phyloP scores from a whole-genome alignment of 2,113 vertebrate species.

The Capra hircus region DNA sequence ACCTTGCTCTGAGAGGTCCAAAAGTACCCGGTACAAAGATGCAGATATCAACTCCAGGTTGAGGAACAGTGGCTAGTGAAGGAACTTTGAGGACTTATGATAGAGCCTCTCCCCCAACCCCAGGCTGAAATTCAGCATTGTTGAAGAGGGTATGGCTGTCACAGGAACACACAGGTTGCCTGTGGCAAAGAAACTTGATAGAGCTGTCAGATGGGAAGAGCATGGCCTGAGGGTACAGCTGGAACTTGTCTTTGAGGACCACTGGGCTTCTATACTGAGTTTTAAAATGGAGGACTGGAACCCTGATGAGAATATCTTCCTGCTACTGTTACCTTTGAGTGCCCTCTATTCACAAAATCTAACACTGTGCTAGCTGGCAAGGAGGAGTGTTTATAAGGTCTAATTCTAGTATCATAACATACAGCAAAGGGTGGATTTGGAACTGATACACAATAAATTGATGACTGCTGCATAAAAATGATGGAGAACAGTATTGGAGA shows the following conservation, averaged over 20 bases:
- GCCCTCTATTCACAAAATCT: background rate
- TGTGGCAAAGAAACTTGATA: background rate
- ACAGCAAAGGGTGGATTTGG: background rate
- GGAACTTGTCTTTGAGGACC: background rate
- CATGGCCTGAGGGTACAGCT: background rate
- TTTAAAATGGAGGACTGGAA: background rate
- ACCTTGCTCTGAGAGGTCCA: background rate
- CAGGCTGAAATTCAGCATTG: background rate
- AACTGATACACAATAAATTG: background rate
- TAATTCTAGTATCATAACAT: background rate
- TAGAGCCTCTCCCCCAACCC: background rate
- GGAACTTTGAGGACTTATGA: background rate
- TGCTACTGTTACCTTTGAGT: background rate
- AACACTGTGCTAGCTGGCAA: background rate
- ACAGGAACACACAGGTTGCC: background rate
- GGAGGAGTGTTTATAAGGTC: background rate
- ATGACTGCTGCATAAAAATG: background rate
- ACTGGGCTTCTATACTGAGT: background rate
- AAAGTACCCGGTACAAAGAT: background rate
- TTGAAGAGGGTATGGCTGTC: background rate
- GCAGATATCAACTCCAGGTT: background rate
- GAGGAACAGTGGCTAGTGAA: background rate
- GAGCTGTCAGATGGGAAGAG: background rate
- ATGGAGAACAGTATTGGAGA: background rate
- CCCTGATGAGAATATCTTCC: background rate